Evolutionary conservation across 2,797 vertebrate species (phyloP), one percentile per base, ranked within the genome.

Genomic region (Myotis vivesi): DNA sequence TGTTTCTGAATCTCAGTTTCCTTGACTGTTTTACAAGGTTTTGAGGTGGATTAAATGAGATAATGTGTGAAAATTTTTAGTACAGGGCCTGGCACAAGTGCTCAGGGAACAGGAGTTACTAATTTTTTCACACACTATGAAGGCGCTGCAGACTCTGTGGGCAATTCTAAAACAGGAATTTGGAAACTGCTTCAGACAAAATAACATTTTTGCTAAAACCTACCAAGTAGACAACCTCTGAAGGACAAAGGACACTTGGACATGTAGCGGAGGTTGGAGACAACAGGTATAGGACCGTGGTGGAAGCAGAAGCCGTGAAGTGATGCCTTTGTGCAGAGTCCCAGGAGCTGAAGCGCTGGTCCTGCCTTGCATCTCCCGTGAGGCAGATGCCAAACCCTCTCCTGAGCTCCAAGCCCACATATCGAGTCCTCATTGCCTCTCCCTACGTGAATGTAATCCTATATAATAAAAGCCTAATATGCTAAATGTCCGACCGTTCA

Each of bases 81-180:
- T 36, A 73, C 7, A 55, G 44, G 11, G 33, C 51, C 15, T 46
- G 44, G 46, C 46, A 51, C 19, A 49, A 73, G n/a, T 46, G 49
- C 75, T 15, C 25, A 19, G 33, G 20, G 51, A 86, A 38, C 3
- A 33, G 46, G 10, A 28, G 75, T 69, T 81, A 68, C 51, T 87
- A 93, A 57, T 88, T 92, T 90, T 90, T 95, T 81, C 49, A 84
- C 62, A 30, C 36, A 85, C 28, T 71, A 69, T 17, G 51, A 80
- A 92, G 80, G 66, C 2, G 4, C 59, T 46, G n/a, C 16, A 51
- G 53, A 87, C 38, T 64, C 59, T 55, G 75, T 25, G 41, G 84
- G 44, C 62, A 53, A 82, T 55, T 94, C 72, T 88, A 85, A 87
- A 79, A 86, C 22, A 86, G 88, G 53, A 46, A 51, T 89, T 28